Base-by-base conservation (phyloP, 2,113 vertebrate species). In the Psilopsiagon aymara region DNA sequence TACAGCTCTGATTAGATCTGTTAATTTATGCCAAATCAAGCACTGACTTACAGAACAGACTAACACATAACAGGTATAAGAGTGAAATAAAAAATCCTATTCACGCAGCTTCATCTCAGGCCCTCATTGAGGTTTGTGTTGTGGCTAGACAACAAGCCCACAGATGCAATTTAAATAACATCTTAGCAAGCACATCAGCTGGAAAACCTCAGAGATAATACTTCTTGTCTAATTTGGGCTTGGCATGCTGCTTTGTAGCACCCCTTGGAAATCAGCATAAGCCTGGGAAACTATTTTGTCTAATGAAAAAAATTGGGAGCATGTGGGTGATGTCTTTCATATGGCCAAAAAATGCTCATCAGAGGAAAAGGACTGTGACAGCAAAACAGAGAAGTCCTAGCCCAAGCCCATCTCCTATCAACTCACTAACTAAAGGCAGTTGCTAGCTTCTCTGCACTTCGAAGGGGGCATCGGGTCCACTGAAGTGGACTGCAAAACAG, bases 181-280 rank as follows among this genome's bases (percentile, higher is more conserved):
- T 89, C 69, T 79, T 14, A 91, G 52, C 44, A 25, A 87, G 63
- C 25, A 85, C 31, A 82, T 92, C 93, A 84, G 73, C 37, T 24
- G 15, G 80, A 78, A 90, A 75, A 69, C 62, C 80, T 78, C 74
- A 37, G 31, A 86, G 69, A 76, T 33, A 60, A 64, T 47, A 68
- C 69, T 52, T 90, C 69, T 84, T 74, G 27, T 60, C 86, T 94
- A 92, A 90, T 92, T 76, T 68, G 69, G 73, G 66, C 82, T 86
- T 68, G 60, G 66, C 73, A 62, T 25, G 37, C 92, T 73, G 43
- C 60, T 93, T 86, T 94, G 88, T 62, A 78, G 74, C 77, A 88
- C 83, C 66, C 73, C 37, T 69, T 90, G 76, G 86, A 90, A 88
- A 94, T 73, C 86, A 78, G 31, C 80, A 47, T 62, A 57, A 88